phyloP scores from a whole-genome alignment of 2,797 vertebrate genomes.

The Rhyacichthys aspro region DNA sequence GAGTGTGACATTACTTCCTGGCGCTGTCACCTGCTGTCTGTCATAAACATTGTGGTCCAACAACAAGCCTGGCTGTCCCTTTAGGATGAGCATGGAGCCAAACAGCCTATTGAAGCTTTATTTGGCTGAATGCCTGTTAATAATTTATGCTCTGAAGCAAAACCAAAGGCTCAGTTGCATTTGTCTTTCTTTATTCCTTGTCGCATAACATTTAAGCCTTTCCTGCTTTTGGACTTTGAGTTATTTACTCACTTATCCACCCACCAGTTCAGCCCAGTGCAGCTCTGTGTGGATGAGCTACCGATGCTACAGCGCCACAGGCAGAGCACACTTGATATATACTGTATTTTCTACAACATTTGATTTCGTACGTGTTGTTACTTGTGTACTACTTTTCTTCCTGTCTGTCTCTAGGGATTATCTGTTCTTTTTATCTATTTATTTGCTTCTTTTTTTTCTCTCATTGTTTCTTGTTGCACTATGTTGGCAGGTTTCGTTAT shows the following conservation, averaged over 20 bases:
- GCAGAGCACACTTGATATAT: constrained; percentile 18
- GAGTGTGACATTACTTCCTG: constrained; percentile 28
- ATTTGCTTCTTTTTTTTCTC: constrained; percentile 15
- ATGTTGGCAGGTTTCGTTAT: constrained; percentile 59
- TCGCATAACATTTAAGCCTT: constrained; percentile 53
- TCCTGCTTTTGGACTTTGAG: constrained; percentile 44
- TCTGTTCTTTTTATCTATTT: constrained; percentile 51
- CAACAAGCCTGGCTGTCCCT: constrained; percentile 12
- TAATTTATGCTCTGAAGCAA: constrained; percentile 67
- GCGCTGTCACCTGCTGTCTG: constrained; percentile 29
- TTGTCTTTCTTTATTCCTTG: constrained; percentile 51
- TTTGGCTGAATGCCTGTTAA: constrained; percentile 63
- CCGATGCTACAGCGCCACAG: constrained; percentile 41
- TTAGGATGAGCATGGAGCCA: constrained; percentile 23
- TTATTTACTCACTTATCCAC: constrained; percentile 56
- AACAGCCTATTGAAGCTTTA: constrained; percentile 58
- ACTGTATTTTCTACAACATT: constrained; percentile 23
- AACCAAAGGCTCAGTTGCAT: constrained; percentile 56
- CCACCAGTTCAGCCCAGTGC: constrained; percentile 4
- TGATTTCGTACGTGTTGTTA: constrained; percentile 22
- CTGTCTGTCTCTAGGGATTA: constrained; percentile 33
- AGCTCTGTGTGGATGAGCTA: constrained; percentile 53
- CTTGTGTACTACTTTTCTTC: constrained; percentile 41
- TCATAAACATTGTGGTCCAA: constrained; percentile 24
- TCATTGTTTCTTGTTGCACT: constrained; percentile 47